Conservation (phyloP, 2,888 invertebrate genomes). For the Chelonus formosanus region DNA sequence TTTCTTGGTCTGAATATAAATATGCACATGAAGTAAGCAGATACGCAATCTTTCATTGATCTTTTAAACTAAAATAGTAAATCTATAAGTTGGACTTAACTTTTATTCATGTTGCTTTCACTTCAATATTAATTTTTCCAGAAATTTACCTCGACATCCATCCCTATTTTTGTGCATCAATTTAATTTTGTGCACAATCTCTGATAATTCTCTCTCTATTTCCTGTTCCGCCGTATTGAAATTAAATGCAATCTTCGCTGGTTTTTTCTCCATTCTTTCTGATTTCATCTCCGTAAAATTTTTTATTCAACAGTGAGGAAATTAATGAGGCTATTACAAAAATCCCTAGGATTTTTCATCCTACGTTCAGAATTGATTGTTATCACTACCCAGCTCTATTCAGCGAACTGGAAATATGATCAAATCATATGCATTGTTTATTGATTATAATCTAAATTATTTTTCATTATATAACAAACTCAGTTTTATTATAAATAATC, state of each 20-base stretch:
- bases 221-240: conserved; percentile 44
- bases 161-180: conserved; percentile 38
- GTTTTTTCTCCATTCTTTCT: conserved; percentile 17
- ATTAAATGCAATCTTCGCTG: conserved; percentile 45
- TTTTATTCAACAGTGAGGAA: conserved; percentile 4
- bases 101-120: conserved; percentile 36
- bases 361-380: conserved; percentile 5
- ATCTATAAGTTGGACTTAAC: background rate
- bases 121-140: conserved; percentile 62
- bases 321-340: conserved; percentile 22
- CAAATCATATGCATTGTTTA: background rate
- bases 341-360: background rate
- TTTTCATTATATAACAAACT: too few relatives aligned
- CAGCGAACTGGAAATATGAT: conserved; percentile 20
- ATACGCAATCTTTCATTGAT: conserved; percentile 34
- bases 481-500: too few relatives aligned
- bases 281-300: conserved; percentile 12
- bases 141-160: conserved; percentile 42
- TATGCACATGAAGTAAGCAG: too few relatives aligned
- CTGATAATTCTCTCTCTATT: conserved; percentile 38
- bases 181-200: conserved; percentile 45
- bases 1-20: too few relatives aligned
- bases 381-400: conserved; percentile 1
- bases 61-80: background rate
- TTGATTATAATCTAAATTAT: too few relatives aligned